phyloP scores from a whole-genome alignment of 2,113 vertebrate species.

The Coracopsis vasa region DNA sequence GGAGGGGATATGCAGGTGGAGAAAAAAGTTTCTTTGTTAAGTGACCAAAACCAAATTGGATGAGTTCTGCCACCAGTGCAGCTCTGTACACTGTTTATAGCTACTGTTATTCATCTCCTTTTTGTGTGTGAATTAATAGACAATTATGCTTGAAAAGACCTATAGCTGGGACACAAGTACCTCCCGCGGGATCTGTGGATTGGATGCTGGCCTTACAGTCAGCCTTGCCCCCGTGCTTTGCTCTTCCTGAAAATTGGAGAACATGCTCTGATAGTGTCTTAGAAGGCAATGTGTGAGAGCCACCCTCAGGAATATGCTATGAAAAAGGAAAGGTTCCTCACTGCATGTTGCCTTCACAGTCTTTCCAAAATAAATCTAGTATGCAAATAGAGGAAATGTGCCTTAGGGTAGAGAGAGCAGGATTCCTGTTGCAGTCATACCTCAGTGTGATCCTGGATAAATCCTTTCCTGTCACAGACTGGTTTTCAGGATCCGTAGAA shows the following conservation, averaged over 20 bases:
- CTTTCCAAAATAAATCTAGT: neutral
- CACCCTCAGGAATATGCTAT: neutral
- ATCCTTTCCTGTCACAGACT: neutral
- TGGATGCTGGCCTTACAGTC: neutral
- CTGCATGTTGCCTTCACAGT: neutral
- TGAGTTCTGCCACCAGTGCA: neutral
- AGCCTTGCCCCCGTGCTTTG: neutral
- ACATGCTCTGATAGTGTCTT: neutral
- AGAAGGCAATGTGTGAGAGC: neutral
- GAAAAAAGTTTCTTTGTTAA: neutral
- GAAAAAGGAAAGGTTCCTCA: neutral
- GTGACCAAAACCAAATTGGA: neutral
- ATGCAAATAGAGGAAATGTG: neutral
- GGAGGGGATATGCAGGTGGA: neutral
- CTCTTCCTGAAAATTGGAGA: neutral
- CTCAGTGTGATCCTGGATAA: neutral
- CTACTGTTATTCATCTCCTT: neutral
- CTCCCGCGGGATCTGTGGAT: neutral
- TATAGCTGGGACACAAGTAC: neutral
- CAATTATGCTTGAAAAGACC: neutral
- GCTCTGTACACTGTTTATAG: neutral
- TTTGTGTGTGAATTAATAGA: neutral
- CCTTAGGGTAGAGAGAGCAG: neutral
- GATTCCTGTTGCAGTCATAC: neutral
- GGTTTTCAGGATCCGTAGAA: neutral